Percentiles rank a stretch among this genome's conserved stretches.
Conservation (phyloP, 2,888 invertebrate species). For the Microctonus brassicae region DNA sequence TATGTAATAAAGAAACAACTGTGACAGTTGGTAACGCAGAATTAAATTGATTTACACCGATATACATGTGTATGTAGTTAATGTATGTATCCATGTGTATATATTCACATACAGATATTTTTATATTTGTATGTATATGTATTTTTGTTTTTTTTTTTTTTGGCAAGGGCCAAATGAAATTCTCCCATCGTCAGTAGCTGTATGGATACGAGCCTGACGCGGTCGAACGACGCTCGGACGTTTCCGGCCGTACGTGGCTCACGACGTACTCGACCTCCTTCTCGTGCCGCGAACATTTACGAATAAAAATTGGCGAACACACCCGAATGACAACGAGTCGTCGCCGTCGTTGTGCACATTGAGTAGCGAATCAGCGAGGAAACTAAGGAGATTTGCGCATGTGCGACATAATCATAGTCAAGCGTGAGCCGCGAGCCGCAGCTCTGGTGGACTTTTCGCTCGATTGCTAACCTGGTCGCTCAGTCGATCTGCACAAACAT, state of each 20-base stretch:
- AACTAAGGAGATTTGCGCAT: constrained; percentile 47
- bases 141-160: too few relatives aligned
- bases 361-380: neutral
- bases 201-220: constrained; percentile 39
- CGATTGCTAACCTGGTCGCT: constrained; percentile 43
- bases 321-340: constrained; percentile 36
- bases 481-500: constrained; percentile 42
- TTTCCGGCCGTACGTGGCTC: constrained; percentile 49
- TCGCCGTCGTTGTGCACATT: constrained; percentile 5
- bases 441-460: constrained; percentile 56
- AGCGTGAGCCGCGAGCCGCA: constrained; percentile 33
- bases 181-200: constrained; percentile 24
- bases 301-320: constrained; percentile 21
- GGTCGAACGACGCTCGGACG: constrained; percentile 47
- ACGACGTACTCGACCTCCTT: constrained; percentile 45
- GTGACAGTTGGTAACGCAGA: constrained; percentile 15
- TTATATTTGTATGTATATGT: neutral
- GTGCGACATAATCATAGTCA: constrained; percentile 29
- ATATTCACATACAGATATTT: neutral
- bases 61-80: neutral
- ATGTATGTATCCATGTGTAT: neutral
- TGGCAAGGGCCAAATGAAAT: neutral
- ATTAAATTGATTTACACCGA: constrained; percentile 16
- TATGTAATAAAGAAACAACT: neutral
- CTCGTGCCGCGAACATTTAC: constrained; percentile 28